Evolutionary conservation across 2,797 vertebrate genomes (phyloP), one percentile per base, ranked within the genome.

Genomic region (Lacerta agilis): DNA sequence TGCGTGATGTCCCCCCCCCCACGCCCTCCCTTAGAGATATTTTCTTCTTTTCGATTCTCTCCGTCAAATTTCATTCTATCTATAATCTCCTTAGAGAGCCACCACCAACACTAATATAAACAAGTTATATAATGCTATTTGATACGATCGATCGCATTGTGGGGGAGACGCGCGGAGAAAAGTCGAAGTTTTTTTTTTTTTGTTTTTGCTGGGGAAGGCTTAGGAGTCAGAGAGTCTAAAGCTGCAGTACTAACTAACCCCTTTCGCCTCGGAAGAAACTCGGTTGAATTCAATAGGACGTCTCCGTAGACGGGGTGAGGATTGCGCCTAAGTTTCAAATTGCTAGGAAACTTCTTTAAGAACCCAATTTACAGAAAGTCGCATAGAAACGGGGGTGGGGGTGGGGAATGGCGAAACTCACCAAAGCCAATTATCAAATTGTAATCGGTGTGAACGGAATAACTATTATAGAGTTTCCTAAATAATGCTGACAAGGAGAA

Each of bases 41-140:
- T 61, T 8, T 72, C 58, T 85, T 2, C 25, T 55, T 61, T 55
- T 38, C 8, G 13, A 86, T 73, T 29, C 67, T 85, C 86, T 83
- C 69, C 4, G 64, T 85, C 67, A 85, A 38, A 92, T 93, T 94
- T 89, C 18, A 49, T 49, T 69, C 49, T 8, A 27, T 86, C 0
- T 36, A 0, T 96, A 96, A 97, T 96, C 96, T 91, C 0, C 91
- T 97, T 95, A 93, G 92, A 92, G 91, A 92, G 91, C 89, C 93
- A 43, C 20, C 20, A 29, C 36, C 72, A 55, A 15, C 49, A 29
- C 82, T 89, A 94, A 92, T 84, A 86, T 86, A 90, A 87, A 86
- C 85, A 86, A 92, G 95, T 97, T 96, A 92, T 79, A 83, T 96
- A 96, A 96, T 49, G 93, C 87, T 82, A 43, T 88, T 87, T 72